Evolutionary conservation across 2,888 invertebrate species (phyloP).

Genomic region (Meganola albula): DNA sequence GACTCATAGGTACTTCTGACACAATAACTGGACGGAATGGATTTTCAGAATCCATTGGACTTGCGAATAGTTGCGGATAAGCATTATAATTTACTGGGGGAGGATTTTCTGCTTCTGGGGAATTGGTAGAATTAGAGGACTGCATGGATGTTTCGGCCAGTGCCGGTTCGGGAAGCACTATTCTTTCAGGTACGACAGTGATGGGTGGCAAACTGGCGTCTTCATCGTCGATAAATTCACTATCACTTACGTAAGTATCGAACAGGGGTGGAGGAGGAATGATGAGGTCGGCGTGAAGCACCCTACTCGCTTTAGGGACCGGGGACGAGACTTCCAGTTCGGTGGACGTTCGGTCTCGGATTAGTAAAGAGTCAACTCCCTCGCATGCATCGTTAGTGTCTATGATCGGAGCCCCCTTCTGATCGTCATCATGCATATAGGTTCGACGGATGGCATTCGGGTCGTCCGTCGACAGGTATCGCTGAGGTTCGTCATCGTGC

Average conservation of each 20-base stretch:
- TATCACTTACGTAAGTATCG: conserved; percentile 64
- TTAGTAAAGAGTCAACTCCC: conserved; percentile 63
- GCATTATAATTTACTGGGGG: conserved; percentile 71
- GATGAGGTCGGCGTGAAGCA: conserved; percentile 65
- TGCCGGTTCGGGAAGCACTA: conserved; percentile 56
- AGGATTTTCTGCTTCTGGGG: conserved; percentile 60
- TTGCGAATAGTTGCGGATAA: conserved; percentile 42
- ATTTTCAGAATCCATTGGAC: conserved; percentile 25
- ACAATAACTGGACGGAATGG: conserved; percentile 42
- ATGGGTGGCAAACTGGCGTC: conserved; percentile 52
- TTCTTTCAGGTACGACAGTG: conserved; percentile 58
- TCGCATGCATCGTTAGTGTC: conserved; percentile 73
- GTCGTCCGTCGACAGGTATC: conserved; percentile 40
- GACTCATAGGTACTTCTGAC: conserved; percentile 57
- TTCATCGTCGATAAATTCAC: conserved; percentile 39
- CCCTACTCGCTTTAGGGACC: conserved; percentile 47
- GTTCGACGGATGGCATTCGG: conserved; percentile 35
- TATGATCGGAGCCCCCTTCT: conserved; percentile 30
- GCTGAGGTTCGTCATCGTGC: conserved; percentile 42
- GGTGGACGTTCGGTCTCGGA: conserved; percentile 50
- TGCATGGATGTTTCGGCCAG: conserved; percentile 70
- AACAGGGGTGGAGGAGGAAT: conserved; percentile 73
- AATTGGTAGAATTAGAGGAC: conserved; percentile 61
- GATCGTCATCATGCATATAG: conserved; percentile 47
- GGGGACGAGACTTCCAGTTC: conserved; percentile 50